These are phyloP conservation scores for Axis porcinus DNA, from an alignment of 2,113 vertebrate genomes.

Conservation along the genomic window DNA sequence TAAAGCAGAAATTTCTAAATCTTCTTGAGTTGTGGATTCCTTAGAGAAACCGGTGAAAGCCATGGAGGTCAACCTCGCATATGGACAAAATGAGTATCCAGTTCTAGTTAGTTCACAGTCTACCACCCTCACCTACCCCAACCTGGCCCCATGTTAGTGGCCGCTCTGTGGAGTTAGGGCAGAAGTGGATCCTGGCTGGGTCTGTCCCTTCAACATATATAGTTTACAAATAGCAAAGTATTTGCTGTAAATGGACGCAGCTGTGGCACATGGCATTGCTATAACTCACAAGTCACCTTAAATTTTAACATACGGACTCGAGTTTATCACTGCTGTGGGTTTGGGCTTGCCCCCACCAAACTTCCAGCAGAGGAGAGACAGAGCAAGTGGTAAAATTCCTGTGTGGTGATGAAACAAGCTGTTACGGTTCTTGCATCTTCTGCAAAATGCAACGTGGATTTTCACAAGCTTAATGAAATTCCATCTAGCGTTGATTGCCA, in stretches of 20 bases:
- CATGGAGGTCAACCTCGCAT: not conserved
- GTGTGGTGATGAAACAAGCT: not conserved
- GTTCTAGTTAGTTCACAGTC: not conserved
- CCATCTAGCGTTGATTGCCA: not conserved
- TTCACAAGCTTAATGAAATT: not conserved
- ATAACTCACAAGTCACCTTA: not conserved
- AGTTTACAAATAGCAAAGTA: not conserved
- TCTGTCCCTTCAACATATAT: not conserved
- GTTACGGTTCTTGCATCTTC: not conserved
- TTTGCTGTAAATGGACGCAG: not conserved
- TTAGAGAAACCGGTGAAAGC: not conserved
- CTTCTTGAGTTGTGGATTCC: not conserved
- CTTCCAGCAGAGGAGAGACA: not conserved
- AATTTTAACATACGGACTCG: not conserved
- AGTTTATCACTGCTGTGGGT: not conserved
- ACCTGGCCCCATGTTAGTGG: fast-evolving
- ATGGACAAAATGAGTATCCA: not conserved
- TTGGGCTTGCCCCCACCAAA: not conserved
- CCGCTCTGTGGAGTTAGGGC: not conserved
- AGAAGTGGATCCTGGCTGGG: not conserved
- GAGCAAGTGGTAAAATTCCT: not conserved
- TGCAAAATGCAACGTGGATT: not conserved
- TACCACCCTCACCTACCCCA: not conserved
- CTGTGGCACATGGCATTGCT: not conserved
- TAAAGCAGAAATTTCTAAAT: not conserved